These are phyloP conservation scores for Channa maculata DNA, from an alignment of 2,113 vertebrate genomes.

Conservation along the genomic window DNA sequence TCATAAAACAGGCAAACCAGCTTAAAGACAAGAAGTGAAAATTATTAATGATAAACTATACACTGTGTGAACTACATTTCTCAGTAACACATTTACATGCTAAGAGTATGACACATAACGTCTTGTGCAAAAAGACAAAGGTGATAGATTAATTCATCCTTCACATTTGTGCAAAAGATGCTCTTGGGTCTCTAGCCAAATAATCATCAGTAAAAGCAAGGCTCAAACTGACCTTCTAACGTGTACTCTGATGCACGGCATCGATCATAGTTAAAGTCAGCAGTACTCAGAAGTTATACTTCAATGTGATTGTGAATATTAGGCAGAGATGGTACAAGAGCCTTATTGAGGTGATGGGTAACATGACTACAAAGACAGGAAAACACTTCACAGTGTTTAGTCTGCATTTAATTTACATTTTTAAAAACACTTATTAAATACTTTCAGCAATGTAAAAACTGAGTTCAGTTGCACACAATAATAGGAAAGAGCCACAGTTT, in stretches of 20 bases:
- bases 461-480: slow-evolving; percentile 21
- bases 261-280: slow-evolving; percentile 40
- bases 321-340: neutral
- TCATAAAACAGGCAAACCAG: neutral
- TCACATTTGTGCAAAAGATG: neutral
- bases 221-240: slow-evolving; percentile 21
- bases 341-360: neutral
- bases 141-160: neutral
- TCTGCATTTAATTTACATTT: slow-evolving; percentile 25
- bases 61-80: slow-evolving; percentile 26
- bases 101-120: slow-evolving; percentile 29
- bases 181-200: neutral
- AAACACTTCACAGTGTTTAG: slow-evolving; percentile 16
- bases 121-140: slow-evolving; percentile 50
- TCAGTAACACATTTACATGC: slow-evolving; percentile 40
- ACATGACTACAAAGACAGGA: slow-evolving; percentile 4
- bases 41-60: slow-evolving; percentile 1
- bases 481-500: slow-evolving; percentile 8
- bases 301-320: slow-evolving; percentile 26
- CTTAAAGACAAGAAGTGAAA: slow-evolving; percentile 5
- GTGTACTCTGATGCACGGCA: slow-evolving; percentile 57
- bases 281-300: slow-evolving; percentile 22
- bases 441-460: slow-evolving; percentile 40
- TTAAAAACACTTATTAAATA: slow-evolving; percentile 42
- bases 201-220: slow-evolving; percentile 5